phyloP scores from a whole-genome alignment of 2,113 vertebrate genomes.

The Vulpes ferrilata region DNA sequence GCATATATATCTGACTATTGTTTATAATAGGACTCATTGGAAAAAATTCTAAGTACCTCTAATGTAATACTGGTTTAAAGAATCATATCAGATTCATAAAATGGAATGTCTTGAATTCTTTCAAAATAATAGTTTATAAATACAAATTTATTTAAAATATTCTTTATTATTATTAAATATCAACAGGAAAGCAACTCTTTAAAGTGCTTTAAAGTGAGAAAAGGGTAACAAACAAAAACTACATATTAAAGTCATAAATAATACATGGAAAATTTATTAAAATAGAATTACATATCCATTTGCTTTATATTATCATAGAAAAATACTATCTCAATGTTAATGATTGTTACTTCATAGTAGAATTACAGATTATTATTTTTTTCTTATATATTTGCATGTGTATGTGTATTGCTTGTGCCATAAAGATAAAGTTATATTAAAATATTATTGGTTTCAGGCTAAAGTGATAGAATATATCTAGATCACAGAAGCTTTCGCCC shows the following conservation, averaged over 20 bases:
- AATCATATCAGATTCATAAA: constrained; percentile 30
- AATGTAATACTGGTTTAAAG: not conserved
- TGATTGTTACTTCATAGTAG: not conserved
- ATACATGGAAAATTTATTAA: not conserved
- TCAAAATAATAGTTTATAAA: constrained; percentile 1
- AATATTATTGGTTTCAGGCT: constrained; percentile 3
- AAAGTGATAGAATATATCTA: not conserved
- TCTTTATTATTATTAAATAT: not conserved
- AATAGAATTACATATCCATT: not conserved
- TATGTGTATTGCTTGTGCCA: not conserved
- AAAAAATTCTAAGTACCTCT: not conserved
- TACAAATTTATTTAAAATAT: not conserved
- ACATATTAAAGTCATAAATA: not conserved
- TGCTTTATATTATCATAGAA: not conserved
- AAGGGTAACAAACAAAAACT: not conserved
- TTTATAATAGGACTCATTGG: not conserved
- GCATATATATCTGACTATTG: not conserved
- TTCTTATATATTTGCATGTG: not conserved
- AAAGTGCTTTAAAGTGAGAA: not conserved
- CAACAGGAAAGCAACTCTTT: not conserved
- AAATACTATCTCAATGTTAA: not conserved
- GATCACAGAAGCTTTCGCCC: not conserved
- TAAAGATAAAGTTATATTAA: not conserved
- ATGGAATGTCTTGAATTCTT: not conserved
- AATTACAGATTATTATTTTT: not conserved